Evolutionary conservation across 1,140 invertebrate species (phyloP), one percentile per base, ranked within the genome.

Genomic region (Apocrypta bakeri): DNA sequence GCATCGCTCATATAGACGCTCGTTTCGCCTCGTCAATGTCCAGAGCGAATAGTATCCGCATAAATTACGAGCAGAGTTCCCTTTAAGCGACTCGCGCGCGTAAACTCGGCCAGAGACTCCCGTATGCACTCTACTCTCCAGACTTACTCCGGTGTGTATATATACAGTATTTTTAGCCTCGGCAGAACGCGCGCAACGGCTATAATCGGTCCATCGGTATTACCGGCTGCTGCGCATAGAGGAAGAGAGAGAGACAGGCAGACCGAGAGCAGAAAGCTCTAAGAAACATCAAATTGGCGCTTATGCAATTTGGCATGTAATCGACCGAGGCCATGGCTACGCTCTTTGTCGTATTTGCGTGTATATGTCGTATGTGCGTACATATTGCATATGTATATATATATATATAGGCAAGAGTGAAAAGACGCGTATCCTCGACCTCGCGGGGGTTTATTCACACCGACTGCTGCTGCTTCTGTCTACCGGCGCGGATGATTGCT

Each of bases 381-480:
- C 48, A 56, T 4, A 48, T n/a, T n/a, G n/a, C n/a, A n/a, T n/a
- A n/a, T n/a, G 33, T 37, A 37, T 37, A 37, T 4, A 9, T 37
- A 9, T 37, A 37, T 37, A 37, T 37, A 37, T 37, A 56, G 48
- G 6, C 48, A 7, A n/a, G 48, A 56, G 48, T 56, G 48, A 3
- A 56, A 56, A 56, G 48, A 56, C 48, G 48, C 48, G 48, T 56
- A 56, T 56, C 48, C 48, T 56, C 48, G 48, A 29, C 64, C 64
- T 66, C 64, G 64, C 64, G 64, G 24, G 24, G 71, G 71, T 73
- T 56, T 73, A 73, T 73, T 73, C 31, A 73, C 71, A 73, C 71
- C 37, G 48, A 17, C 48, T 56, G 48, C 33, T 37, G 33, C 33
- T 37, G 48, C 48, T 56, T 17, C 48, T 42, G 69, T 33, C 33